Evolutionary conservation across 2,888 invertebrate species (phyloP), one percentile per base, ranked within the genome.

Genomic region (Volucella zonaria): DNA sequence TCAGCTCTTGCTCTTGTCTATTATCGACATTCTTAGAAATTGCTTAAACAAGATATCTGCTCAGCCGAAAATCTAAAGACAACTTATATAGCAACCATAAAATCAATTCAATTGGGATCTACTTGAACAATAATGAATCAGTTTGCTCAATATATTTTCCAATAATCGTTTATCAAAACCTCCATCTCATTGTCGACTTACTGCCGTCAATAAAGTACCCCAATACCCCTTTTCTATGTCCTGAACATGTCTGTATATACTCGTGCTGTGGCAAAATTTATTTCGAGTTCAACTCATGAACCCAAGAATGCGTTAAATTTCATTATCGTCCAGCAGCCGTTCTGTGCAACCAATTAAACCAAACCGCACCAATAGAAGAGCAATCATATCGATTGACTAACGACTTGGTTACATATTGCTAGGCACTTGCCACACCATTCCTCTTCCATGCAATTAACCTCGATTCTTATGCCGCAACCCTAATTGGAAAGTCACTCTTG

Each of bases 361-460:
- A 68, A 64, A 75, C 51, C 64, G 47, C 54, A 71, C 66, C 79
- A 70, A 79, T 73, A 78, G 70, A 64, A 45, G 11, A 77, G 73
- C 81, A 77, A 81, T 85, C 85, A 81, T 81, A 81, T 85, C 85
- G 85, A 81, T 81, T 85, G 81, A 81, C 85, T 85, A 81, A 85
- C 76, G 81, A 81, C 81, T 81, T 77, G 67, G 85, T 85, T 85
- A 85, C 81, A 81, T 85, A 85, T 76, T 80, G 80, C 70, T 54
- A 67, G 45, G 70, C 73, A 73, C 76, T 85, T 85, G 73, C 81
- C 77, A 80, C 85, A 68, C 81, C 71, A 81, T 81, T 77, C 58
- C 45, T 73, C 81, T 85, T 85, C 85, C 81, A 49, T 77, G 76
- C 85, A 81, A 85, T 85, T 85, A 85, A 85, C 81, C 73, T 64